These are phyloP conservation scores for Xanthorhoe spadicearia DNA, from an alignment of 2,888 invertebrate species.

Conservation along the genomic window DNA sequence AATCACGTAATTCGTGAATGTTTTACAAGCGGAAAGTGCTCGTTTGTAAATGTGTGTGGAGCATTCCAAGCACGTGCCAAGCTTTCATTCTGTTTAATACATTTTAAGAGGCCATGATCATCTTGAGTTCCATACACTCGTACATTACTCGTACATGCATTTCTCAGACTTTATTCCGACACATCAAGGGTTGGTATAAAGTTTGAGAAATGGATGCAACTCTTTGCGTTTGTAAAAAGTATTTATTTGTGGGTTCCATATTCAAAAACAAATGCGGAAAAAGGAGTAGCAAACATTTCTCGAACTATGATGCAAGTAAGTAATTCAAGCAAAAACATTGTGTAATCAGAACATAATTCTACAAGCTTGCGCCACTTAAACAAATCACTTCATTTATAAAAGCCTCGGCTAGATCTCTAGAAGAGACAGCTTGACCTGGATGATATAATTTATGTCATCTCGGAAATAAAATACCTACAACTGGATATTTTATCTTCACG, in stretches of 20 bases:
- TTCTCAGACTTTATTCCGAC: too few relatives aligned
- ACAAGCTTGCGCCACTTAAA: background rate
- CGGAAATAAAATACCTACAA: background rate
- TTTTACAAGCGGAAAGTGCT: slow-evolving; percentile 12
- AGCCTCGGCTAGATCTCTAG: background rate
- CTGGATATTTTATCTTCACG: background rate
- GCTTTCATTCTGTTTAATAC: slow-evolving; percentile 27
- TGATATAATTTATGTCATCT: background rate
- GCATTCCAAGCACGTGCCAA: slow-evolving; percentile 28
- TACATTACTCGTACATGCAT: too few relatives aligned
- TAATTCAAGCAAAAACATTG: background rate
- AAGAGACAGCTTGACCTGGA: background rate
- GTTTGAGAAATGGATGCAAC: too few relatives aligned
- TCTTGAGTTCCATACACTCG: background rate
- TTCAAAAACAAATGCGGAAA: too few relatives aligned
- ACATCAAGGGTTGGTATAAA: too few relatives aligned
- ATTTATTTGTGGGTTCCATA: too few relatives aligned
- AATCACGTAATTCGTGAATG: slow-evolving; percentile 11
- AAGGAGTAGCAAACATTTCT: too few relatives aligned
- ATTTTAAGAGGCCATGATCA: slow-evolving; percentile 1
- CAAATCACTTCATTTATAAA: background rate
- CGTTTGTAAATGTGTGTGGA: slow-evolving; percentile 9
- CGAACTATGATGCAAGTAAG: too few relatives aligned
- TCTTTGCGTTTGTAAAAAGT: too few relatives aligned
- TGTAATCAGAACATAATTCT: background rate